These are phyloP conservation scores for Cervus canadensis DNA, from an alignment of 2,113 vertebrate genomes.

Conservation along the genomic window DNA sequence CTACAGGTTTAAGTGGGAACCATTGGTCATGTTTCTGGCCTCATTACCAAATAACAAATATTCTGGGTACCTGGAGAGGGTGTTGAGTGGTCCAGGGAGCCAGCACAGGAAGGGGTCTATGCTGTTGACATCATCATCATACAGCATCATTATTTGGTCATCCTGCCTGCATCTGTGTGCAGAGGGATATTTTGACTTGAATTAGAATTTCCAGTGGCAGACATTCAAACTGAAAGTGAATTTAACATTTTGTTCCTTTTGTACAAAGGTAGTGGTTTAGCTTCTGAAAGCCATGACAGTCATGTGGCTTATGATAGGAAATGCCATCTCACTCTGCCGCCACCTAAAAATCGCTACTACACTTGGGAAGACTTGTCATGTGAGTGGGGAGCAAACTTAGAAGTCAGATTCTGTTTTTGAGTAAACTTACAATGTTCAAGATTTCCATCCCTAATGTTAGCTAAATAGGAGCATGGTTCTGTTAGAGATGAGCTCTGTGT, in stretches of 20 bases:
- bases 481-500: neutral
- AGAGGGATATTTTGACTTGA: neutral
- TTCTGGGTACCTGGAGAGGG: neutral
- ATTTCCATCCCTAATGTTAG: neutral
- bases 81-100: neutral
- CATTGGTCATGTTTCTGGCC: neutral
- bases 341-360: neutral
- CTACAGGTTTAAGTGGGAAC: neutral
- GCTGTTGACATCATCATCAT: neutral
- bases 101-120: neutral
- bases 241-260: conserved; percentile 22
- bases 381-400: neutral
- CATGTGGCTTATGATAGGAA: neutral
- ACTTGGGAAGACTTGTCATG: neutral
- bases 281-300: conserved; percentile 13
- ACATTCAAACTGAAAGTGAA: conserved; percentile 14
- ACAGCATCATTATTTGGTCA: neutral
- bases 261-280: neutral
- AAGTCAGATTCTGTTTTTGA: neutral
- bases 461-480: neutral
- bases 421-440: neutral
- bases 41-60: neutral
- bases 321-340: neutral
- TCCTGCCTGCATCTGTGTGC: neutral
- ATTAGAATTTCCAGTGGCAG: conserved; percentile 6